These are phyloP conservation scores for Protobothrops flavoviridis DNA, from an alignment of 2,113 vertebrate genomes.

Conservation along the genomic window DNA sequence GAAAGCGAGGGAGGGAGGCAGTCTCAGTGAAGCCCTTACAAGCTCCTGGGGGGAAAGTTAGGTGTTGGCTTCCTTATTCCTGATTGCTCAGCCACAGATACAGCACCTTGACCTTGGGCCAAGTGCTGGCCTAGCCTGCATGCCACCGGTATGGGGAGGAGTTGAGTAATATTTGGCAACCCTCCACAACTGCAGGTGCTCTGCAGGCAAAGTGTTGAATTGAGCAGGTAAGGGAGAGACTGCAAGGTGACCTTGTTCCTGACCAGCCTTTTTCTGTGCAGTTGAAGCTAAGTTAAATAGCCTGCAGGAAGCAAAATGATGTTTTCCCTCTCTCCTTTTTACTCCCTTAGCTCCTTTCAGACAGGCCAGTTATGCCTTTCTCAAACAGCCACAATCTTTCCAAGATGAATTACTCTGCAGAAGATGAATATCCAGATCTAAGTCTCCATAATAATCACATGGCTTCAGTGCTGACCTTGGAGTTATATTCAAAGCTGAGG, in stretches of 20 bases:
- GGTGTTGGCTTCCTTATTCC: neutral
- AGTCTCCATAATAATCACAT: constrained; percentile 93
- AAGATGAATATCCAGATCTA: constrained; percentile 89
- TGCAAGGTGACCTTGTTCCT: constrained; percentile 65
- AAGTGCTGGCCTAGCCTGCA: neutral
- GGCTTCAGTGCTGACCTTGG: constrained; percentile 85
- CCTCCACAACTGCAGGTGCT: neutral
- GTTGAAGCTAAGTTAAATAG: neutral
- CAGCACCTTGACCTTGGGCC: neutral
- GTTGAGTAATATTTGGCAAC: neutral
- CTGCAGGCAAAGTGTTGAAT: neutral
- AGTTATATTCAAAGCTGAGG: constrained; percentile 82
- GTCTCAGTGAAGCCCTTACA: neutral
- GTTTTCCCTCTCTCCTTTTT: constrained; percentile 23
- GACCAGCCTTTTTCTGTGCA: neutral
- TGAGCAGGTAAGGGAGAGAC: neutral
- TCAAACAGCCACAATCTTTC: constrained; percentile 89
- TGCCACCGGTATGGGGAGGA: neutral
- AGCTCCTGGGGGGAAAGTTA: neutral
- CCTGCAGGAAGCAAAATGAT: constrained; percentile 26
- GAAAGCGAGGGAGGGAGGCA: neutral
- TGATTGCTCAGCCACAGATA: neutral
- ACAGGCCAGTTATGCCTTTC: constrained; percentile 89
- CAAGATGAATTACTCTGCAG: constrained; percentile 78
- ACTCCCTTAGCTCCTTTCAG: constrained; percentile 52